phyloP scores from a whole-genome alignment of 2,797 vertebrate genomes.

The Cynodonichthys magdalenae region DNA sequence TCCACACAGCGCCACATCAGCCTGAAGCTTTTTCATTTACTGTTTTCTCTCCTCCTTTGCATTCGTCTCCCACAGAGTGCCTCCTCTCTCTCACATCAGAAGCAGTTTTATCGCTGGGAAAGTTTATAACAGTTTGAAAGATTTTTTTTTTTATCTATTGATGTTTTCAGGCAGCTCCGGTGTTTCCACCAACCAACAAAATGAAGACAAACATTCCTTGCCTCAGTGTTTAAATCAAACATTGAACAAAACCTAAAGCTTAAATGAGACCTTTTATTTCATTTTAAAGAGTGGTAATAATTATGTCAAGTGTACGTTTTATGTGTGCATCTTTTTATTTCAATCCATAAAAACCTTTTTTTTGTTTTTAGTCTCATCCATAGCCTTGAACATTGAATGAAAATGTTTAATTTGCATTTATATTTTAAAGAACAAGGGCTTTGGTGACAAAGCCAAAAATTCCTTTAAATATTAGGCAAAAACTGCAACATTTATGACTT shows the following conservation, averaged over 20 bases:
- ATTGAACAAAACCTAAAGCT: neutral
- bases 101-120: neutral
- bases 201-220: neutral
- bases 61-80: neutral
- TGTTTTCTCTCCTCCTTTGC: neutral
- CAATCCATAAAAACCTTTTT: neutral
- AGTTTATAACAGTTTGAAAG: neutral
- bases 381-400: neutral
- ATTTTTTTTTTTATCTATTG: too few relatives aligned
- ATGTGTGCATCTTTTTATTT: neutral
- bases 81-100: neutral
- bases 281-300: neutral
- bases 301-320: neutral
- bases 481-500: neutral
- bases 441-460: too few relatives aligned
- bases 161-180: neutral
- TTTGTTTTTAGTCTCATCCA: neutral
- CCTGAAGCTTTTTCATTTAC: conserved; percentile 2
- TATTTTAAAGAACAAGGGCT: neutral
- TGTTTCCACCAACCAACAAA: neutral
- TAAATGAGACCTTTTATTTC: neutral
- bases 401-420: neutral
- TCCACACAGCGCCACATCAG: neutral
- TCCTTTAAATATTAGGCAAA: neutral
- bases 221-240: too few relatives aligned